Conservation (phyloP, 2,113 vertebrate genomes). For the Apodemus speciosus region DNA sequence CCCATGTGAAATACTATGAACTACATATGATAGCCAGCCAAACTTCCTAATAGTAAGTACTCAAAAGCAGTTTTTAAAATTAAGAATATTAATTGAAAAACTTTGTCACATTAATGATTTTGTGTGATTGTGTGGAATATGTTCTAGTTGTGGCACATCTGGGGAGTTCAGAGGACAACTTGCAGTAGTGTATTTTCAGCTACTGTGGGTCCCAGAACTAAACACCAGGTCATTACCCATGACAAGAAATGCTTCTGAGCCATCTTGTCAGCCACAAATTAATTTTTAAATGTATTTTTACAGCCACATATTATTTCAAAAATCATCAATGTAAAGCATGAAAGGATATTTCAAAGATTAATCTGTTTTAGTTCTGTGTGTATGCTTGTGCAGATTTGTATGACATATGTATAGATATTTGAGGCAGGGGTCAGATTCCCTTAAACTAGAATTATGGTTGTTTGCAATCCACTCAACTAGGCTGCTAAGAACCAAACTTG, state of each 20-base stretch:
- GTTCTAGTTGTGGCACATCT: background rate
- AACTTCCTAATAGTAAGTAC: conserved; percentile 13
- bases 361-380: background rate
- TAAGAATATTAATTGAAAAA: conserved; percentile 1
- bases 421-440: background rate
- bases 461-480: background rate
- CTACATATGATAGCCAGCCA: background rate
- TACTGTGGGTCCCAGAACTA: background rate
- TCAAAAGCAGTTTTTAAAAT: background rate
- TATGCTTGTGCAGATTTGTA: background rate
- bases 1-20: background rate
- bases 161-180: too few species aligned
- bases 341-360: background rate
- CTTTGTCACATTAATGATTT: background rate
- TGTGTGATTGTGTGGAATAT: background rate
- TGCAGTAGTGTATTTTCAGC: background rate
- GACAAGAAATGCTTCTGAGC: background rate
- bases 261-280: background rate
- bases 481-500: background rate
- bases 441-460: background rate
- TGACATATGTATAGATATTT: background rate
- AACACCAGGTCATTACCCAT: background rate
- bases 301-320: background rate
- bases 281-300: background rate
- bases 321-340: background rate